Evolutionary conservation across 2,797 vertebrate genomes (phyloP), one percentile per base, ranked within the genome.

Genomic region (Gymnoscopelus microlampas): DNA sequence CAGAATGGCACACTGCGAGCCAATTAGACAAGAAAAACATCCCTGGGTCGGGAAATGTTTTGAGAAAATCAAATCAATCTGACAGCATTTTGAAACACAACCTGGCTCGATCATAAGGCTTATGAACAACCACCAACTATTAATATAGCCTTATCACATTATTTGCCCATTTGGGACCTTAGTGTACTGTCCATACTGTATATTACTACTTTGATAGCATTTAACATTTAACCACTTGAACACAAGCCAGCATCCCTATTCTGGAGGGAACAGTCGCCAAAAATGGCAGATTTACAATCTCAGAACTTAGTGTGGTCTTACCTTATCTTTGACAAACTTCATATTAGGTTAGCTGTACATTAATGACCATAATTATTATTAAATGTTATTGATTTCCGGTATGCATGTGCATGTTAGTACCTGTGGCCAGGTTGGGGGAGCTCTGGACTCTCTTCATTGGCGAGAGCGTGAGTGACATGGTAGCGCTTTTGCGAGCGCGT

Each of bases 381-480:
- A 3, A 50, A 50, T 3, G 50, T 51, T 51, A 51, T 51, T 44
- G 7, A 44, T 44, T 44, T 44, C 39, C 39, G 10, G 39, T 44
- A 75, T 78, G 71, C 71, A 56, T 79, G 73, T 64, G 70, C 74
- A 88, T 81, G 85, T 89, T 92, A 89, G 95, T 92, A 91, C 90
- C 91, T 95, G 96, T 84, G 81, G 84, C 94, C 54, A 99, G 96
- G 93, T 97, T 98, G 91, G 97, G 97, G 90, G 96, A 96, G 93
- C 97, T 99, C 90, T 99, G 97, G 91, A 98, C 97, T 91, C 97
- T 97, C 97, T 98, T 98, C 96, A 97, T 95, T 87, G 97, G 95
- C 90, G 95, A 96, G 94, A 98, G 94, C 80, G 92, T 95, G 83
- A 98, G 93, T 90, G 95, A 97, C 95, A 98, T 94, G 85, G 96